Base-by-base conservation (phyloP, 1,140 invertebrate genomes). In the Eumeta japonica region DNA sequence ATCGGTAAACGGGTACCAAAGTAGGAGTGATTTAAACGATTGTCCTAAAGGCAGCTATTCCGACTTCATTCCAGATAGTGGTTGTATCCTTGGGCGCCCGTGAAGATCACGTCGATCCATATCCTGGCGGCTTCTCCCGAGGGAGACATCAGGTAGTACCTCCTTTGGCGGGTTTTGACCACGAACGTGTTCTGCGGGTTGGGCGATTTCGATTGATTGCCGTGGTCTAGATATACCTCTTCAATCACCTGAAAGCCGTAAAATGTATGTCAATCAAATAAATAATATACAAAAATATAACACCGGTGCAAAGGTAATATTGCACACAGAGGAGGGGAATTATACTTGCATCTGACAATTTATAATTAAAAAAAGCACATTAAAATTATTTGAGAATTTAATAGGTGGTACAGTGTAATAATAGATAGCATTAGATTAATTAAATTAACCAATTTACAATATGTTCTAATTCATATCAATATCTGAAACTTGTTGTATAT, bases 211-310 rank as follows among this genome's bases (percentile, higher is more conserved):
- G 92, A 86, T n/a, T 84, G 84, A 73, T 95, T 88, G 61, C 92
- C 83, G 70, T 97, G 94, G 65, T 97, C 95, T 42, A 97, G 84
- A 66, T 97, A 98, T 16, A 98, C 94, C 75, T 97, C 94, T 76
- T 95, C 91, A 46, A 98, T 97, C 9, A 92, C 89, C 90, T 97
- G 62, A 10, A 68, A 58, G 43, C 40, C 41, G 54, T 53, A 42
- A 30, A 39, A 37, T 15, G 9, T 29, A 10, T 10, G 28, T n/a
- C n/a, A n/a, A n/a, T n/a, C 20, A 7, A 7, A 24, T 7, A 24
- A 7, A 24, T 7, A 24, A n/a, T n/a, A 7, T 7, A 7, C 20
- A 7, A n/a, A 7, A 7, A 24, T 24, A 7, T 24, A 7, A 24
- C 7, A 24, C 7, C 7, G n/a, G n/a, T 24, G 20, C n/a, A 7